Evolutionary conservation across 2,888 invertebrate genomes (phyloP), one percentile per base, ranked within the genome.

Genomic region (Drosophila limbata): DNA sequence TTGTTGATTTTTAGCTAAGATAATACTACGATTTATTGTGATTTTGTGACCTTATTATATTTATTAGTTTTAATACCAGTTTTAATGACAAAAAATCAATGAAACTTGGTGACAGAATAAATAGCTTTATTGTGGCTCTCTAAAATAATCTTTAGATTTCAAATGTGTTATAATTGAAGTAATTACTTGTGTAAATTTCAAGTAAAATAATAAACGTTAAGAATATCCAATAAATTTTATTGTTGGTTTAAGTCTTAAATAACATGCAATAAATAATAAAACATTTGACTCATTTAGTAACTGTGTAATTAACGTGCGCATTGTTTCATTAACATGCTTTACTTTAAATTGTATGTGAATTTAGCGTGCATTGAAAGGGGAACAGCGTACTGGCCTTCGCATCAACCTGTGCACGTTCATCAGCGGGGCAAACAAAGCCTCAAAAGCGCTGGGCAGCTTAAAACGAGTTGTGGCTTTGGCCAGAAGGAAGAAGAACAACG

Each of bases 381-480:
- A 33, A 8, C 69, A 13, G 66, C 62, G 31, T 73, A 70, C 62
- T 47, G 11, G 66, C 62, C 69, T 13, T 69, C 71, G 8, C 28
- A 25, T 25, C 25, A 79, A 73, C 51, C 60, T 70, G 81, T 66
- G 73, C 76, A 80, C 73, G 76, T 83, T 69, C 76, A 59, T 73
- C 81, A 71, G 77, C 45, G 52, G 37, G 55, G 57, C 64, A 69
- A 79, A 74, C 64, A 63, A 69, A 69, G 51, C 44, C 65, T 50
- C 74, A 57, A 37, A 61, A 45, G 55, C 59, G 11, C 37, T 50
- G 57, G 64, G 21, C 73, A 67, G 68, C 62, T 83, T 61, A 68
- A 81, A 79, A 83, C 81, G 64, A 65, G 83, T 79, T 81, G 83
- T 74, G 83, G 81, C 73, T 25, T 25, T 69, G 72, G 55, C 42